Percentiles rank a stretch among this genome's conserved stretches.
Conservation (phyloP, 92 coral and sea anemone species). For the Zoanthus gigantus region DNA sequence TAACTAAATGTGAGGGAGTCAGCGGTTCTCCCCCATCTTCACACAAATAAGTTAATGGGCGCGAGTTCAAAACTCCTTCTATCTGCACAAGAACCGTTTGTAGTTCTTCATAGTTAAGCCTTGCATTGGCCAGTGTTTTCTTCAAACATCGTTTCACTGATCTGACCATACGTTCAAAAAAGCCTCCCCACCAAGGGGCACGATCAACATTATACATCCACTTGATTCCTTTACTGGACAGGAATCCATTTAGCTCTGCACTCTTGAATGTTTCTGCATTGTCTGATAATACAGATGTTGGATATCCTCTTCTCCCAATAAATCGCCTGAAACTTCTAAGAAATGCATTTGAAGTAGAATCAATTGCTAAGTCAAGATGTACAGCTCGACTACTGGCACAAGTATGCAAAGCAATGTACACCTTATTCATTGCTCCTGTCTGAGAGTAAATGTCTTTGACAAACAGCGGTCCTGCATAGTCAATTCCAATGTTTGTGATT, state of each 20-base stretch:
- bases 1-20: constrained; percentile 31
- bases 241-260: neutral
- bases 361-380: too few species aligned
- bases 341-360: too few species aligned
- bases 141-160: too few species aligned
- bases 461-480: too few species aligned
- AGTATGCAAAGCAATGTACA: too few species aligned
- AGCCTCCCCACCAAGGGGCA: constrained; percentile 9
- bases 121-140: constrained; percentile 16
- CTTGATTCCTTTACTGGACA: too few species aligned
- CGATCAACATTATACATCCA: neutral
- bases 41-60: neutral
- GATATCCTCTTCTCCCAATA: constrained; percentile 31
- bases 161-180: constrained; percentile 52
- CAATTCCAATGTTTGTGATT: too few species aligned
- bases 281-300: neutral
- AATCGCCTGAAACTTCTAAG: too few species aligned
- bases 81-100: neutral
- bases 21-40: constrained; percentile 27
- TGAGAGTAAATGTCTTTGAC: too few species aligned
- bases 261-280: neutral
- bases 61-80: constrained; percentile 41
- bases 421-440: too few species aligned
- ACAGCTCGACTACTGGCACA: too few species aligned
- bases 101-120: constrained; percentile 43